Conservation (phyloP, 2,113 vertebrate species). For the Fulica atra region DNA sequence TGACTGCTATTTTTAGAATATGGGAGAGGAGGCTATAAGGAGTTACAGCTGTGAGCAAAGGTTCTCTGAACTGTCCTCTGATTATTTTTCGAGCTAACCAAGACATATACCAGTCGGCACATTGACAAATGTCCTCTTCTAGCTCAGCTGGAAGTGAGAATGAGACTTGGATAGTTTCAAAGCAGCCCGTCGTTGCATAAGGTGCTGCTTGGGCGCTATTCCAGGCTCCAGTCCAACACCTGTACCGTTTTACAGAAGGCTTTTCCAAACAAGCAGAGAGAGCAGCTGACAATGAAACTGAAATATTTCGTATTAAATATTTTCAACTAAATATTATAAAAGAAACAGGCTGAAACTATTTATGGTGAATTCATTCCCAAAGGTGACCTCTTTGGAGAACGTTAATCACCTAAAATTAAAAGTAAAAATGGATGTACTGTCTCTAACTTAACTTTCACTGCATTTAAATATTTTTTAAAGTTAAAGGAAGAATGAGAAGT, state of each 20-base stretch:
- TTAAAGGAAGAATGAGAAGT: background rate
- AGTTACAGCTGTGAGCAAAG: background rate
- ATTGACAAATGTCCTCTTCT: background rate
- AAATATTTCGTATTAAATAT: background rate
- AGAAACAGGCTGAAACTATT: background rate
- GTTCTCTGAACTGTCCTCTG: background rate
- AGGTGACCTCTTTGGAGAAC: background rate
- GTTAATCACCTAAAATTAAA: background rate
- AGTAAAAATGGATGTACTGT: background rate
- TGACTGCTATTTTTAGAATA: conserved; percentile 18
- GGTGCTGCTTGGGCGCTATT: background rate
- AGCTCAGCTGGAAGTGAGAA: background rate
- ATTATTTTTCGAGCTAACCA: background rate
- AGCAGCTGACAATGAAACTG: background rate
- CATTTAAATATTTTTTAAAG: background rate
- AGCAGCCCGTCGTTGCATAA: background rate
- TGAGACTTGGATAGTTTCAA: background rate
- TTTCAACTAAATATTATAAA: background rate
- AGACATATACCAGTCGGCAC: background rate
- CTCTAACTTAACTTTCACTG: background rate
- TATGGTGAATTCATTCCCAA: background rate
- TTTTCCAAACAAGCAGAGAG: background rate
- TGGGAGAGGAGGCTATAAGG: background rate
- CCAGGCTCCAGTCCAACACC: background rate
- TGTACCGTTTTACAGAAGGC: background rate